Percentiles rank a stretch among this genome's conserved stretches.
Evolutionary conservation across 2,113 vertebrate genomes (phyloP).

Genomic region (Ameiurus melas): DNA sequence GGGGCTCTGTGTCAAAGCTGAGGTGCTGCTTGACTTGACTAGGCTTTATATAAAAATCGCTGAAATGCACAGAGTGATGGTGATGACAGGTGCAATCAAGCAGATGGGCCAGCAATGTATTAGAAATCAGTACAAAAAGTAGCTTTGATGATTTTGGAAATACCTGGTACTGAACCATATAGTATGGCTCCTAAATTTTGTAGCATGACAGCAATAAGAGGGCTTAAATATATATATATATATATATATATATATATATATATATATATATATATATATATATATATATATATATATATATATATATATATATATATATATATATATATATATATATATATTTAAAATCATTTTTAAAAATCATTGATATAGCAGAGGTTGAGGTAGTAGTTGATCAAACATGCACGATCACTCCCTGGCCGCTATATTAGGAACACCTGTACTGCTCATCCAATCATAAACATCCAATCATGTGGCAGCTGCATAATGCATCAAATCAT

Average conservation of each 20-base stretch:
- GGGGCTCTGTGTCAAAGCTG: slow-evolving; percentile 47
- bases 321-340: no score
- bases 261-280: no score
- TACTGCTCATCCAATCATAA: neutral
- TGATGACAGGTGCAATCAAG: slow-evolving; percentile 32
- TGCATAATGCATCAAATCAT: neutral
- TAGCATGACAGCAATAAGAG: neutral
- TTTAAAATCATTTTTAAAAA: neutral
- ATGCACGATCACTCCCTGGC: neutral
- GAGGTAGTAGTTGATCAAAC: neutral
- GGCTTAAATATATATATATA: neutral
- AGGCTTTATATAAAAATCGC: slow-evolving; percentile 4
- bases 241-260: no score
- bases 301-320: no score
- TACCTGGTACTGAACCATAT: slow-evolving; percentile 31
- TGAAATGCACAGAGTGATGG: neutral
- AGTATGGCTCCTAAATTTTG: neutral
- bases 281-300: no score
- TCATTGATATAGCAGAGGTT: neutral
- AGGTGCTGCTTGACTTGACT: slow-evolving; percentile 31
- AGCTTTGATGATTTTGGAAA: slow-evolving; percentile 34
- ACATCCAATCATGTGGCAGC: neutral
- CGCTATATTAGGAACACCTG: neutral
- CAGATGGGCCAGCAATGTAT: slow-evolving; percentile 39
- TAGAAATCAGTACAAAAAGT: slow-evolving; percentile 49